These are phyloP conservation scores for Oreotragus oreotragus DNA, from an alignment of 2,113 vertebrate genomes.

Conservation along the genomic window DNA sequence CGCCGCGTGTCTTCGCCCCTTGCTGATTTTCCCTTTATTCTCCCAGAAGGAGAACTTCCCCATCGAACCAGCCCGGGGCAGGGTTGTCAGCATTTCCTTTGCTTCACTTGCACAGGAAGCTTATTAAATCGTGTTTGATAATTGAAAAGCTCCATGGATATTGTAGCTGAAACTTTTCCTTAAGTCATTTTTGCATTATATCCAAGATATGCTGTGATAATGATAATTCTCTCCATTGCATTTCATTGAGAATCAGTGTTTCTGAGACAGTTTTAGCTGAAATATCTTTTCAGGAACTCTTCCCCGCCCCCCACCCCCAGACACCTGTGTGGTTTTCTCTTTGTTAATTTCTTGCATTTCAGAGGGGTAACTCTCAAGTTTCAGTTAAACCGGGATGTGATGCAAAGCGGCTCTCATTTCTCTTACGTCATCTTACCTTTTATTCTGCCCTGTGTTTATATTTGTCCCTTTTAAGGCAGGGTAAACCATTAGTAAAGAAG, in stretches of 20 bases:
- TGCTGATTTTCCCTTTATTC: not conserved
- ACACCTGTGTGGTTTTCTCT: not conserved
- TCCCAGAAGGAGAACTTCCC: slow-evolving; percentile 61
- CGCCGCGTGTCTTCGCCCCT: not conserved
- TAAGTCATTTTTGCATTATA: not conserved
- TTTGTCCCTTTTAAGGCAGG: not conserved
- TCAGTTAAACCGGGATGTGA: not conserved
- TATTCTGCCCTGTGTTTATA: not conserved
- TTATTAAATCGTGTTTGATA: not conserved
- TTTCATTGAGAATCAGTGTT: too few species aligned
- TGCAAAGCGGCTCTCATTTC: accelerated
- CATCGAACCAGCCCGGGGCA: slow-evolving; percentile 70
- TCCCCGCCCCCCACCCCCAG: accelerated
- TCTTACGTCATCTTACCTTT: not conserved
- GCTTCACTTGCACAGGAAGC: not conserved
- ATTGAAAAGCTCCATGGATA: not conserved
- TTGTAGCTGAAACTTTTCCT: not conserved
- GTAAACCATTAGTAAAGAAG: not conserved
- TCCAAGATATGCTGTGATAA: not conserved
- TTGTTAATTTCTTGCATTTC: not conserved
- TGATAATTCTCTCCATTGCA: not conserved
- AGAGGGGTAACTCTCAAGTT: not conserved
- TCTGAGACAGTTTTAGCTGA: not conserved
- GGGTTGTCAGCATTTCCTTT: slow-evolving; percentile 71
- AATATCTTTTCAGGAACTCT: not conserved